Percentiles rank a stretch among this genome's conserved stretches.
These are phyloP conservation scores for Dugesia japonica DNA, from an alignment of 2,888 invertebrate species.

Conservation along the genomic window DNA sequence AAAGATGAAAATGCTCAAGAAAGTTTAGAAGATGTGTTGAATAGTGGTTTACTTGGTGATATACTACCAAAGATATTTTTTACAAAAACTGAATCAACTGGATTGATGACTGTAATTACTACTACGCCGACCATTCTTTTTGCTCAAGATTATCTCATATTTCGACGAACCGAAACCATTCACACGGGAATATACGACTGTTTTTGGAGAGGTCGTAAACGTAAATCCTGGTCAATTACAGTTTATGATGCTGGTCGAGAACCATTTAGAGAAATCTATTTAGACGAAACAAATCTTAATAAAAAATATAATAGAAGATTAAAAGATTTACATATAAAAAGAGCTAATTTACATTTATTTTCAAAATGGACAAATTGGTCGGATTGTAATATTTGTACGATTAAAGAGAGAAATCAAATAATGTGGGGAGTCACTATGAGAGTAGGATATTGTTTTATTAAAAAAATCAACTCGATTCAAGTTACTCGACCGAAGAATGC, in stretches of 20 bases:
- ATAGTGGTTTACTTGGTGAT: neutral
- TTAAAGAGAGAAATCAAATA: constrained; percentile 5
- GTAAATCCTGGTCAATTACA: neutral
- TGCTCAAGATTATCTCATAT: neutral
- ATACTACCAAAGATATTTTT: neutral
- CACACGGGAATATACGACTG: constrained; percentile 23
- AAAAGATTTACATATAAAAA: neutral
- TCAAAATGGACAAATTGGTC: constrained; percentile 7
- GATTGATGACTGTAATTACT: neutral
- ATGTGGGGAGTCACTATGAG: neutral
- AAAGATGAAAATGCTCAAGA: neutral
- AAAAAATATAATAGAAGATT: neutral
- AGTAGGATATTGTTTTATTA: constrained; percentile 2
- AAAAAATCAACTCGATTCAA: neutral
- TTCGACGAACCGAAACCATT: neutral
- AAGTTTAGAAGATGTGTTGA: neutral
- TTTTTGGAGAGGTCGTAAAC: neutral
- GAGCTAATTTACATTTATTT: neutral
- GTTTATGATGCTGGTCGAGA: constrained; percentile 13
- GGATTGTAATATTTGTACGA: constrained; percentile 8
- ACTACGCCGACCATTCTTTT: neutral
- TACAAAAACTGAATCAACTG: neutral
- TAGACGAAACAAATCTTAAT: neutral
- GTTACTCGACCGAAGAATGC: neutral
- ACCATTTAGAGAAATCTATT: constrained; percentile 27